phyloP scores from a whole-genome alignment of 1,140 invertebrate species.

The Schlechtendalia chinensis region DNA sequence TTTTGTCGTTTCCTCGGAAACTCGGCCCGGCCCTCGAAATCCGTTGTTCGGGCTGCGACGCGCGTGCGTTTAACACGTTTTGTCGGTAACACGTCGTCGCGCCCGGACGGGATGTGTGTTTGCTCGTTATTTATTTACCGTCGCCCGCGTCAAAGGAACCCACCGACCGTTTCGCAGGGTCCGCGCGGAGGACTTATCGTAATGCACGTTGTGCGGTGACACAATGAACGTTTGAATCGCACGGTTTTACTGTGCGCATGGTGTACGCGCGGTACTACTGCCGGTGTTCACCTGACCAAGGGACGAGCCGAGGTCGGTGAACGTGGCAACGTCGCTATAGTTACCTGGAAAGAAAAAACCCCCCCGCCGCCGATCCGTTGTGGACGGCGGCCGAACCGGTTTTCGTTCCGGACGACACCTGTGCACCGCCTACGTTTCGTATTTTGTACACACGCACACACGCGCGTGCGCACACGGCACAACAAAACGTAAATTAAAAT shows the following conservation, averaged over 20 bases:
- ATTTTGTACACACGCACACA: conserved; percentile 30
- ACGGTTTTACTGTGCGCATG: too few species aligned
- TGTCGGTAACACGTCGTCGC: neutral
- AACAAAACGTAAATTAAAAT: conserved; percentile 42
- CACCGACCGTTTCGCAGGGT: too few species aligned
- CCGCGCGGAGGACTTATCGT: too few species aligned
- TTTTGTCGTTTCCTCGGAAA: too few species aligned
- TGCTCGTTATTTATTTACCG: too few species aligned
- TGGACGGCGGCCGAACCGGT: conserved; percentile 27
- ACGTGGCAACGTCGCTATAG: conserved; percentile 44
- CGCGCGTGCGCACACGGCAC: neutral
- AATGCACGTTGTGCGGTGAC: too few species aligned
- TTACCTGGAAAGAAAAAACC: conserved; percentile 46
- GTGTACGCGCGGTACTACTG: too few species aligned
- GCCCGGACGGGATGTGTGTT: too few species aligned
- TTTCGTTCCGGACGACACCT: conserved; percentile 48
- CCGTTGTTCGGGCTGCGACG: too few species aligned
- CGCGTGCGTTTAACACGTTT: neutral
- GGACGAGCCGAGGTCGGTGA: neutral
- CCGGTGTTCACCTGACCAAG: conserved; percentile 34
- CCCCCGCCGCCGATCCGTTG: conserved; percentile 14
- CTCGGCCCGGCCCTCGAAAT: too few species aligned
- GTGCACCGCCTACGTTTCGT: conserved; percentile 38
- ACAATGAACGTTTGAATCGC: too few species aligned
- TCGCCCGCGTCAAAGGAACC: too few species aligned